Conservation (phyloP, 1,140 invertebrate species). For the Ceratina calcarata region DNA sequence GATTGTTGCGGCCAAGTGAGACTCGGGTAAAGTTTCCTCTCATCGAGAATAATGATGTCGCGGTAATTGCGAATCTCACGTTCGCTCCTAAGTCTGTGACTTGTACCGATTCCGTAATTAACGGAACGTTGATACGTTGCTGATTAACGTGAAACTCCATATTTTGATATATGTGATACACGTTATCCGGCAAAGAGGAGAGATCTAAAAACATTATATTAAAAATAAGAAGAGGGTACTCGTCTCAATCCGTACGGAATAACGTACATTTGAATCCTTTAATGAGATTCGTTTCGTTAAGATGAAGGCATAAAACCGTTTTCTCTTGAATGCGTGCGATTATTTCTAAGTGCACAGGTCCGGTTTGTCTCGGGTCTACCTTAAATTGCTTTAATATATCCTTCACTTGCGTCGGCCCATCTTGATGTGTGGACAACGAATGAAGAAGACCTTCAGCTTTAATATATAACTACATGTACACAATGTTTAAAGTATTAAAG, state of each 20-base stretch:
- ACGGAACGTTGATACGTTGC: constrained; percentile 79
- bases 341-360: constrained; percentile 82
- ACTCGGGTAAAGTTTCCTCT: constrained; percentile 81
- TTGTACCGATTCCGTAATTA: constrained; percentile 79
- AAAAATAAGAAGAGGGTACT: constrained; percentile 53
- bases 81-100: constrained; percentile 82
- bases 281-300: constrained; percentile 81
- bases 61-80: constrained; percentile 77
- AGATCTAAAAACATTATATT: constrained; percentile 70
- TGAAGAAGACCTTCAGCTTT: constrained; percentile 81
- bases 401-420: constrained; percentile 78
- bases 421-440: constrained; percentile 72
- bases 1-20: constrained; percentile 79
- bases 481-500: constrained; percentile 31
- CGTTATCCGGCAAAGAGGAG: constrained; percentile 71
- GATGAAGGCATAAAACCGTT: constrained; percentile 82
- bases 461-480: constrained; percentile 79
- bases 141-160: constrained; percentile 81
- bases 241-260: constrained; percentile 28
- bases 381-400: constrained; percentile 80
- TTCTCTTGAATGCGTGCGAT: constrained; percentile 82
- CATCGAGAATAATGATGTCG: constrained; percentile 81
- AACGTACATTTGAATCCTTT: constrained; percentile 76
- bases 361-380: constrained; percentile 75
- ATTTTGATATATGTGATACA: constrained; percentile 75